A percentile compares a stretch with the other conserved stretches of the same genome.
phyloP scores from a whole-genome alignment of 2,888 invertebrate species.

The Pheosia tremula region DNA sequence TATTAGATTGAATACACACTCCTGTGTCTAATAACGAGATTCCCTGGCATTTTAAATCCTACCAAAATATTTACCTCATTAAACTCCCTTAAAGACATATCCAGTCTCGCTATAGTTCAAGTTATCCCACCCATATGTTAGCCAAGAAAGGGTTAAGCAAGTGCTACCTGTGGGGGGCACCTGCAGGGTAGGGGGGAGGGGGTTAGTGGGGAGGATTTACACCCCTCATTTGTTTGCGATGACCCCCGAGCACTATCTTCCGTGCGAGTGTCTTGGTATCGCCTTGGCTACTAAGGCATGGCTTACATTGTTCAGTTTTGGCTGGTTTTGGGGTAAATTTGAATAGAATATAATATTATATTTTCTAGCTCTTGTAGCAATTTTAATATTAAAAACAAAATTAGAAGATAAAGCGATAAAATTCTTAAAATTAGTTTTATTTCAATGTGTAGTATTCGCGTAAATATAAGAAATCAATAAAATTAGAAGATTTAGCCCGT shows the following conservation, averaged over 20 bases:
- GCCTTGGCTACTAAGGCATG: slow-evolving; percentile 63
- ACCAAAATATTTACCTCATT: not conserved
- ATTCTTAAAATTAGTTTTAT: too few species aligned
- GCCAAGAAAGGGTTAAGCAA: slow-evolving; percentile 81
- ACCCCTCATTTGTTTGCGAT: slow-evolving; percentile 88
- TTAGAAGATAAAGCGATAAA: too few species aligned
- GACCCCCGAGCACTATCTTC: slow-evolving; percentile 82
- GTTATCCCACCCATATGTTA: slow-evolving; percentile 70
- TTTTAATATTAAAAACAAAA: too few species aligned
- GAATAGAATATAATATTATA: not conserved
- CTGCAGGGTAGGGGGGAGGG: slow-evolving; percentile 28
- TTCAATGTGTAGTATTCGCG: too few species aligned
- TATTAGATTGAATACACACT: too few species aligned
- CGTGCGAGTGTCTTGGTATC: slow-evolving; percentile 65
- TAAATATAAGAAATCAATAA: too few species aligned
- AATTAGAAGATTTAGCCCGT: too few species aligned
- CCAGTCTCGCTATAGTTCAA: slow-evolving; percentile 30
- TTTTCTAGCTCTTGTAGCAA: too few species aligned
- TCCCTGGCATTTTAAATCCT: not conserved
- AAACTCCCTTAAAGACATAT: slow-evolving; percentile 20
- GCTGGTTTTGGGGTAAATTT: not conserved
- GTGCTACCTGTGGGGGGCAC: slow-evolving; percentile 66
- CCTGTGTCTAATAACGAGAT: too few species aligned
- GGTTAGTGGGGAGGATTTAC: slow-evolving; percentile 81
- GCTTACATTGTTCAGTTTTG: slow-evolving; percentile 48